Evolutionary conservation across 2,113 vertebrate species (phyloP).

Genomic region (Microcebus murinus): DNA sequence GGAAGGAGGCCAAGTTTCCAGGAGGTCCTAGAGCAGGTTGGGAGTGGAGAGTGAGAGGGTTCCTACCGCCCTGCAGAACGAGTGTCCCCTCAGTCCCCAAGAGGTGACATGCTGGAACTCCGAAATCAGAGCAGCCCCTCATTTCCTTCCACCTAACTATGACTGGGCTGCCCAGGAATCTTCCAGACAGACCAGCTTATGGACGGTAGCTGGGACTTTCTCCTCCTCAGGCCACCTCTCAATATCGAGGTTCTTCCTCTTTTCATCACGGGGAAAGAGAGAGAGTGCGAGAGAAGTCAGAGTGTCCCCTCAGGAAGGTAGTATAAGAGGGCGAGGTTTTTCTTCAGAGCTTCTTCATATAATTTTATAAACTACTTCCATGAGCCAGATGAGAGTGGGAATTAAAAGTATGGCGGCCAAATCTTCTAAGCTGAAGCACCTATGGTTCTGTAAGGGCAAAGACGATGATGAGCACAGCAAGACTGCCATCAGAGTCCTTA

Average conservation of each 20-base stretch:
- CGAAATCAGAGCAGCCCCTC: background rate
- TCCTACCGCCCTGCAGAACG: background rate
- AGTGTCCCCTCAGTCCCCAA: background rate
- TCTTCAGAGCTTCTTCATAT: background rate
- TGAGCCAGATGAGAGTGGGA: background rate
- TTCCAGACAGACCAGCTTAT: background rate
- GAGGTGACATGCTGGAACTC: too few relatives aligned
- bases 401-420: background rate
- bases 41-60: background rate
- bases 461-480: accelerated
- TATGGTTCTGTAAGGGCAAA: background rate
- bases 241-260: background rate
- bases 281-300: too few relatives aligned
- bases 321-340: background rate
- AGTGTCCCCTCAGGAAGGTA: background rate
- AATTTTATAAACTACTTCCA: background rate
- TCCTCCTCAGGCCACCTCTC: background rate
- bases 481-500: background rate
- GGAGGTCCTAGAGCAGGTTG: too few relatives aligned
- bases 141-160: background rate
- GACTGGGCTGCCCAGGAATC: background rate
- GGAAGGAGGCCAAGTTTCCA: background rate
- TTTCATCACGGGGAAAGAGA: background rate
- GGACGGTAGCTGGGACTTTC: background rate
- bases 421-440: background rate